Evolutionary conservation across 2,888 invertebrate genomes (phyloP).

Genomic region (Frankliniella fusca): DNA sequence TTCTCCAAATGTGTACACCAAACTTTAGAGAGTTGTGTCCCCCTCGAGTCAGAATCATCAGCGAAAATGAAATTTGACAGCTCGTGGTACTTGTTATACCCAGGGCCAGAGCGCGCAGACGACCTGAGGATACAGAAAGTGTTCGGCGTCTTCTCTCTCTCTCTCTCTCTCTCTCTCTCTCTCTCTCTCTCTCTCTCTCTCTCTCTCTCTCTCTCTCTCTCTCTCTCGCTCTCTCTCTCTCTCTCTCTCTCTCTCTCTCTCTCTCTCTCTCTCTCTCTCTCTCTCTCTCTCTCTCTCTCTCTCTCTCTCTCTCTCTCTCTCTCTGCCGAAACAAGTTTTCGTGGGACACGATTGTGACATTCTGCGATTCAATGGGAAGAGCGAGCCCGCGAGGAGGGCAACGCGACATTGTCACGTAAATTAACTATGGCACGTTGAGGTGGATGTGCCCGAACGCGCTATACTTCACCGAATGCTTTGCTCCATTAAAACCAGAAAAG

Average conservation of each 20-base stretch:
- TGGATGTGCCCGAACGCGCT: too few species aligned
- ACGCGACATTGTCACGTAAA: neutral
- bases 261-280: too few species aligned
- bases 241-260: too few species aligned
- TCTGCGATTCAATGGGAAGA: neutral
- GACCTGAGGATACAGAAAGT: neutral
- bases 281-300: too few species aligned
- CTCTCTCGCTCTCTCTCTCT: too few species aligned
- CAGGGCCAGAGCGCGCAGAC: neutral
- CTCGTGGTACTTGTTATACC: neutral
- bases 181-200: constrained; percentile 1
- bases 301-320: neutral
- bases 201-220: neutral
- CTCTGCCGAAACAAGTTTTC: neutral
- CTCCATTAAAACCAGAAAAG: too few species aligned
- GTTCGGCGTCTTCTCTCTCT: neutral
- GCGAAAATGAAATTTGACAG: neutral
- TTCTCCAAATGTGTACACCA: too few species aligned
- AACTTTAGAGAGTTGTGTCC: neutral
- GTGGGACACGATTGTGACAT: neutral
- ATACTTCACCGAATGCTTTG: too few species aligned
- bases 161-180: neutral
- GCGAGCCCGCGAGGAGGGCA: neutral
- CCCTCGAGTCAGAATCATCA: neutral
- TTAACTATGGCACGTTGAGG: neutral